Base-by-base conservation (phyloP, 2,888 invertebrate genomes). In the Cheilosia pagana region DNA sequence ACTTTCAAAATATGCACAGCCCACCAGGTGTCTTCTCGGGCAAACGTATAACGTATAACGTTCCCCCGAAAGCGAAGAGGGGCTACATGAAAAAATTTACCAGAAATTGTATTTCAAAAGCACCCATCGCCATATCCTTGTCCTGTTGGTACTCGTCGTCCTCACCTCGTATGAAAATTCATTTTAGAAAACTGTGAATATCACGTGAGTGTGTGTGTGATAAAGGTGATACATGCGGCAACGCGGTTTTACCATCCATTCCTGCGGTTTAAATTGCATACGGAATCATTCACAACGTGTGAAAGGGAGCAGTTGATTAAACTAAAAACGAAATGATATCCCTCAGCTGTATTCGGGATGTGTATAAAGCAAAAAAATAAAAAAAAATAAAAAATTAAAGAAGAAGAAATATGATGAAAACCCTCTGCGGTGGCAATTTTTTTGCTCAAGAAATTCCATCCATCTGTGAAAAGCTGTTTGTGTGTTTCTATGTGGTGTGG, bases 221-320 rank as follows among this genome's bases (percentile, higher is more conserved):
- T 59, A 57, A 65, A 55, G 76, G 76, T 65, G 57, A 76, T 75
- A 63, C 59, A 19, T 19, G n/a, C n/a, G 31, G 59, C 65, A 12
- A 23, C 21, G 52, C 6, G 39, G 12, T 19, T 35, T 31, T 19
- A 23, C 25, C 19, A 53, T 55, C 10, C 48, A 31, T 45, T 43
- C 31, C 60, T 43, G 52, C 74, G 62, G 62, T 63, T 62, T 68
- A 83, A 78, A 68, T 74, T 72, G 78, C 72, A 74, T 72, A 77
- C 74, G 50, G 57, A 78, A 68, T 78, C 67, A 78, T 62, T 71
- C 53, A 55, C 60, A 76, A 45, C 39, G 16, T 65, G 23, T 35
- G 62, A 50, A 45, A 55, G 52, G 14, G 12, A 57, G 67, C 55
- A 74, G 82, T 83, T 82, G 72, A 82, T 82, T 83, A 83, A 82